Conservation (phyloP, 1,140 invertebrate species). For the Scaptomyza montana region DNA sequence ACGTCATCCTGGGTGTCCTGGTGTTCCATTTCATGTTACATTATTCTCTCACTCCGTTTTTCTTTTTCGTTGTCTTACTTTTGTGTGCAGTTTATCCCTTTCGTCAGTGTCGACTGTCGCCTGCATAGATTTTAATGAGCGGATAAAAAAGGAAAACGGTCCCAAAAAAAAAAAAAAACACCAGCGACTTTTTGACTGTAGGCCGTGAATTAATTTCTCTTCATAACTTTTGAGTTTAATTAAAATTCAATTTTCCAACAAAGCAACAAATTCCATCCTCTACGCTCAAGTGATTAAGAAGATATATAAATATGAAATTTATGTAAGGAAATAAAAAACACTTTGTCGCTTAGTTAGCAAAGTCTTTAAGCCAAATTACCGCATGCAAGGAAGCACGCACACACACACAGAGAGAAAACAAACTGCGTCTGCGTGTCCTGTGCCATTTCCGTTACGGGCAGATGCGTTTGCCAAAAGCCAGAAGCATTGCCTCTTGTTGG, state of each 20-base stretch:
- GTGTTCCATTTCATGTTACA: conserved; percentile 37
- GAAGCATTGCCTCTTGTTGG: conserved; percentile 3
- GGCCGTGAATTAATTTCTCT: conserved; percentile 18
- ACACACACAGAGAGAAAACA: background rate
- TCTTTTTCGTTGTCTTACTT: conserved; percentile 10
- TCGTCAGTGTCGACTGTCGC: conserved; percentile 43
- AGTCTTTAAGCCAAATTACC: conserved; percentile 10
- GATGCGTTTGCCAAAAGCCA: conserved; percentile 1
- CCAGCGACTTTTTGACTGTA: conserved; percentile 33
- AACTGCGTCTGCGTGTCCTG: conserved; percentile 21
- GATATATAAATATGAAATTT: conserved; percentile 14
- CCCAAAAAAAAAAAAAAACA: too few species aligned
- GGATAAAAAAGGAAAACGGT: background rate
- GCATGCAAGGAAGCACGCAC: background rate
- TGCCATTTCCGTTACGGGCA: conserved; percentile 26
- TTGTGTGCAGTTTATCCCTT: conserved; percentile 22
- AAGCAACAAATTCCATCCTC: background rate
- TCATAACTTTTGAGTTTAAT: conserved; percentile 39
- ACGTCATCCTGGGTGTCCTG: conserved; percentile 58
- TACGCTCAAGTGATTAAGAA: background rate
- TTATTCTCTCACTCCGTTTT: conserved; percentile 1
- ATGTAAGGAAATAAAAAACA: background rate
- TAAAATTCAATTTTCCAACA: conserved; percentile 30
- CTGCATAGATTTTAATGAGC: conserved; percentile 39
- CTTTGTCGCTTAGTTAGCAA: background rate